These are phyloP conservation scores for Baryphthengus martii DNA, from an alignment of 2,113 vertebrate genomes.

Conservation along the genomic window DNA sequence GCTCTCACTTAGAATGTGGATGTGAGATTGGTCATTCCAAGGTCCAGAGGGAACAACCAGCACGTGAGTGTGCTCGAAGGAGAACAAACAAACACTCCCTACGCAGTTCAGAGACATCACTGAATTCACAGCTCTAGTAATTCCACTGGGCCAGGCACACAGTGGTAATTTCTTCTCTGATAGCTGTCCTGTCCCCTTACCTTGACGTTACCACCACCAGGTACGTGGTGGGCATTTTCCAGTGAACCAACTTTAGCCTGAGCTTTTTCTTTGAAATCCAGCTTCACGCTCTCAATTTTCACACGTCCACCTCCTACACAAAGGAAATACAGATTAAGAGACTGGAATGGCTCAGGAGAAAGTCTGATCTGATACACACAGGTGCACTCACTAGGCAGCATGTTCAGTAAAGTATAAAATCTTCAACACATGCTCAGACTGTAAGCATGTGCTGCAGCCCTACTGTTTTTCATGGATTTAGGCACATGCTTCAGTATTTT, in stretches of 20 bases:
- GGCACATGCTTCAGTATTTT: background rate
- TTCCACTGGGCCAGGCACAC: background rate
- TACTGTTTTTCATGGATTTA: background rate
- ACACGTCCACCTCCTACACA: constrained; percentile 89
- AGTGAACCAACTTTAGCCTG: constrained; percentile 97
- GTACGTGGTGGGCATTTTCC: constrained; percentile 91
- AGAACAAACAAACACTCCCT: background rate
- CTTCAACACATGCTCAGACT: background rate
- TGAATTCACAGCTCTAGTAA: background rate
- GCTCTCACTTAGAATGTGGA: background rate
- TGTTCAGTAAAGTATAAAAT: background rate
- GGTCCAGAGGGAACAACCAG: background rate
- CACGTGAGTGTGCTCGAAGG: background rate
- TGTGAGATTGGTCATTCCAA: background rate
- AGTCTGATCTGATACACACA: fast-evolving
- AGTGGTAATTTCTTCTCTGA: background rate
- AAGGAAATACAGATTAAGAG: constrained; percentile 1
- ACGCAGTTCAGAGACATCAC: background rate
- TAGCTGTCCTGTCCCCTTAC: constrained; percentile 70
- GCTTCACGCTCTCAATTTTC: constrained; percentile 94
- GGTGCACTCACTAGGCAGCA: background rate
- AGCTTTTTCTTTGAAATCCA: constrained; percentile 99
- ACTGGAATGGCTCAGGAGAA: background rate
- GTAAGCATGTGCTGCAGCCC: background rate
- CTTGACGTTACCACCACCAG: constrained; percentile 87